Evolutionary conservation across 2,797 vertebrate species (phyloP), one percentile per base, ranked within the genome.

Genomic region (Lycodopsis pacificus): DNA sequence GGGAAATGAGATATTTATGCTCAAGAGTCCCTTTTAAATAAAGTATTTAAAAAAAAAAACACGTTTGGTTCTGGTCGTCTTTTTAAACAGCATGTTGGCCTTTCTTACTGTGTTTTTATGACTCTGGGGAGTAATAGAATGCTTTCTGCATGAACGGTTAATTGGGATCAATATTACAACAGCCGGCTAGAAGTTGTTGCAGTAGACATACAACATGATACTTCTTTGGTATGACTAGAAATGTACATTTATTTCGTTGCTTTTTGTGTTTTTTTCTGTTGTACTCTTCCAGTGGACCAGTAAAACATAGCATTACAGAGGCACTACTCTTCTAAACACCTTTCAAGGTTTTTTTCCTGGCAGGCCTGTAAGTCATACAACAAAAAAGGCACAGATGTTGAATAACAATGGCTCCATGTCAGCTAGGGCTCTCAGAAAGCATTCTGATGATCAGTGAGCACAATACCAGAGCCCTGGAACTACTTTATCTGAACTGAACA

Each of bases 1-100:
- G 83, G 80, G 77, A 68, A 57, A 42, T 11, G 34, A 91, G 66
- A 76, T 67, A 30, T 14, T 71, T 34, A 65, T 8, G 53, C 65
- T 88, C 82, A 58, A 49, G 76, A 78, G 80, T 89, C 73, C 72
- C 66, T 82, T 36, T 79, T 63, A 59, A 91, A 88, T 86, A 91
- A 86, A 88, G 53, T 53, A 40, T 69, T 74, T 77, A 8, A 25
- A 73, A 53, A 25, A 53, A 0, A 57, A 53, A 25, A 53, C 0
- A 57, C 7, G 2, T 54, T 65, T 48, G 27, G 5, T 40, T 82
- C 12, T 57, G 20, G 17, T 58, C 1, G 27, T 48, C 27, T 32
- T 76, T 71, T 72, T 13, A 7, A 68, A 22, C 1, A 4, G 30
- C 49, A 48, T 0, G 0, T 25, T 6, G 13, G 12, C 5, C 44